Evolutionary conservation across 2,888 invertebrate genomes (phyloP).

Genomic region (Teinopalpus imperialis): DNA sequence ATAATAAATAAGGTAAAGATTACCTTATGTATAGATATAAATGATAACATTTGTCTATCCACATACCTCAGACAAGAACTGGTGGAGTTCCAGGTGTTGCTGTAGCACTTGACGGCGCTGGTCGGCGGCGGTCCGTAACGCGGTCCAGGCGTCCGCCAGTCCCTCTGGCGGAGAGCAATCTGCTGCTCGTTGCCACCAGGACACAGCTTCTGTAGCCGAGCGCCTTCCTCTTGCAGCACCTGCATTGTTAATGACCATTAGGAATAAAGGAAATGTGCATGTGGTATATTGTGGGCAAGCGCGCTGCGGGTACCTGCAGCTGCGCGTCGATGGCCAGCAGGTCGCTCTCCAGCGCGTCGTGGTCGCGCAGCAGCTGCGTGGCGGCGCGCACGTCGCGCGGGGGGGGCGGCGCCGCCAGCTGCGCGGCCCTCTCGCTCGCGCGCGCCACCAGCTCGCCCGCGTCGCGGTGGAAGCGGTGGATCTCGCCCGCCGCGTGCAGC

Average conservation of each 20-base stretch:
- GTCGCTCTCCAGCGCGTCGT: constrained; percentile 97
- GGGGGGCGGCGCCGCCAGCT: constrained; percentile 88
- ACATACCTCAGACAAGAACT: constrained; percentile 89
- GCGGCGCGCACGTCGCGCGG: constrained; percentile 92
- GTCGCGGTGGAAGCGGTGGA: constrained; percentile 98
- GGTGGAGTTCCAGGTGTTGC: constrained; percentile 94
- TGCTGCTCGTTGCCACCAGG: constrained; percentile 96
- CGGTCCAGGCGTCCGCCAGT: constrained; percentile 93
- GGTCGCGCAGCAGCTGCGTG: constrained; percentile 89
- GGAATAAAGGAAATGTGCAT: too few relatives aligned
- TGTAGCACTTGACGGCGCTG: constrained; percentile 90
- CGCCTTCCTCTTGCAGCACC: constrained; percentile 96
- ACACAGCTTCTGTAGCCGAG: constrained; percentile 92
- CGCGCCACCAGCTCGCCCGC: constrained; percentile 94
- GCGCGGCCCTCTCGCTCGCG: constrained; percentile 93
- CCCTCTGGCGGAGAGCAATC: constrained; percentile 92
- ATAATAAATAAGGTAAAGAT: too few relatives aligned
- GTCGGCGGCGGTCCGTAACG: constrained; percentile 91
- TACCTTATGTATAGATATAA: too few relatives aligned
- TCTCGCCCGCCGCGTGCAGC: constrained; percentile 96
- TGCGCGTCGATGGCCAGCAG: constrained; percentile 92
- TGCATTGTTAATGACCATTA: constrained; percentile 52
- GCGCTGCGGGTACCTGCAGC: too few relatives aligned
- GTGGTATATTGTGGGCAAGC: too few relatives aligned
- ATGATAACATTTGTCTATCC: too few relatives aligned